Evolutionary conservation across 2,797 vertebrate genomes (phyloP), one percentile per base, ranked within the genome.

Genomic region (Anniella stebbinsi): DNA sequence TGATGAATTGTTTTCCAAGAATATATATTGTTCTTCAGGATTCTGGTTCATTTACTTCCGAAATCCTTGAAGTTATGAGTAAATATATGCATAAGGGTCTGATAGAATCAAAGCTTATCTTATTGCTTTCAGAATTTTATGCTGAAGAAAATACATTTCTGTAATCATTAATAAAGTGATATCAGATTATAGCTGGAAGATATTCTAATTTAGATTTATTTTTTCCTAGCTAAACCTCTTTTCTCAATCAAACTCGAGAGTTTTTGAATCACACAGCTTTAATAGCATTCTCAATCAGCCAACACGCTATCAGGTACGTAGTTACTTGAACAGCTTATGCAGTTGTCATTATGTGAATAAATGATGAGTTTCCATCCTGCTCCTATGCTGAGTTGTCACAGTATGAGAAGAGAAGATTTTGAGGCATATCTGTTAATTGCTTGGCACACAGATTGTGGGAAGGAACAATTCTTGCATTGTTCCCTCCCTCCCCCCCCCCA

Each of bases 261-360:
- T 98, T 95, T 97, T 98, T 94, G 98, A 98, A 94, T 98, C 98
- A 2, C 98, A 98, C 96, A 98, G 98, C 96, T 98, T 98, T 95
- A 98, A 98, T 96, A 98, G 98, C 96, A 98, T 98, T 96, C 97
- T 98, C 93, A 98, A 97, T 96, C 98, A 98, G 94, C 98, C 98
- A 1, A 98, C 98, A 85, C 98, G 98, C 72, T 98, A 98, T 96
- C 98, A 98, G 97, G 98, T 98, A 95, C 97, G 97, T 70, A 11
- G 63, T n/a, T 82, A 11, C 33, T 28, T 23, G 45, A 17, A 76
- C 57, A 2, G 51, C 77, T 76, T 45, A 80, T 67, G 77, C 45
- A 30, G 30, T 33, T 0, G 18, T 54, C 82, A 66, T 23, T 30
- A 38, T 86, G 82, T 87, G 81, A 89, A 86, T 48, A 13, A 57